phyloP scores from a whole-genome alignment of 2,797 vertebrate genomes.

The Hippopotamyrus pictus region DNA sequence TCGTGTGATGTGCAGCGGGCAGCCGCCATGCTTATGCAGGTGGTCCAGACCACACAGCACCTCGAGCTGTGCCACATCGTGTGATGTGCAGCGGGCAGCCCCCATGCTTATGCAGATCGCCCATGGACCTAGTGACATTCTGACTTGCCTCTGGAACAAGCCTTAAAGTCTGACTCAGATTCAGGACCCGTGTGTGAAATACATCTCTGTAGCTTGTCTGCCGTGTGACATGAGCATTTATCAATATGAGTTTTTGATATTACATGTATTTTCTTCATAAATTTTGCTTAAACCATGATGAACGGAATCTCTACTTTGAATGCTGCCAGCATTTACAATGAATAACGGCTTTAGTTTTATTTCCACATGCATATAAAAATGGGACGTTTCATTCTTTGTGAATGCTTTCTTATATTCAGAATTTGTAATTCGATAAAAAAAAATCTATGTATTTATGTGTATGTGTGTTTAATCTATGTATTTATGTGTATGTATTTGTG shows the following conservation, averaged over 20 bases:
- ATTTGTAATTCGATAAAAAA: not conserved
- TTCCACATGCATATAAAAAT: not conserved
- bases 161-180: not conserved
- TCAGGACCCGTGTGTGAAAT: not conserved
- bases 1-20: not conserved
- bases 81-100: not conserved
- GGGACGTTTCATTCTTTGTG: not conserved
- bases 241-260: not conserved
- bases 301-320: not conserved
- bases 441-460: not conserved
- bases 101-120: not conserved
- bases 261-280: not conserved
- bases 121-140: not conserved
- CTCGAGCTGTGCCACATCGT: not conserved
- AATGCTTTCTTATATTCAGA: conserved; percentile 9
- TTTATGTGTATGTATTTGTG: no score
- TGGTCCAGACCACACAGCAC: not conserved
- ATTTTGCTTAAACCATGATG: not conserved
- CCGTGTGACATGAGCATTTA: not conserved
- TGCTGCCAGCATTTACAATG: not conserved
- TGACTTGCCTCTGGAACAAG: not conserved
- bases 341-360: not conserved
- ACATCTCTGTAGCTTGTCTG: not conserved
- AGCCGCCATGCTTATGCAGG: not conserved
- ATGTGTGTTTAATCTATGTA: not conserved